These are phyloP conservation scores for Dinothrombium tinctorium DNA, from an alignment of 1,140 invertebrate genomes.

Conservation along the genomic window DNA sequence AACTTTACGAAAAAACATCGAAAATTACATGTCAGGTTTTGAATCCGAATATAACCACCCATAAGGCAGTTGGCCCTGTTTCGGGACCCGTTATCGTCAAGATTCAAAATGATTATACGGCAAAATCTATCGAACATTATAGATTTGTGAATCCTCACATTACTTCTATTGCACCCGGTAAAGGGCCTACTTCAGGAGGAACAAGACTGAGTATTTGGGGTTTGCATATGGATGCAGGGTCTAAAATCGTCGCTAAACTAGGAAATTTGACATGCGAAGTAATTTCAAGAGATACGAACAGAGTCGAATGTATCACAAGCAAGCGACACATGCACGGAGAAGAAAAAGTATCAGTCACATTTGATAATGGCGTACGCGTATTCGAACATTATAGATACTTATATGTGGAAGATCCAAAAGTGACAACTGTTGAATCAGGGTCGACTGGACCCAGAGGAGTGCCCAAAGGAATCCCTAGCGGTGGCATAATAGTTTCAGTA, in stretches of 20 bases:
- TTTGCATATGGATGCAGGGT: conserved; percentile 79
- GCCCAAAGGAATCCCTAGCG: conserved; percentile 25
- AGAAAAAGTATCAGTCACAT: conserved; percentile 52
- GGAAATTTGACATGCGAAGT: conserved; percentile 64
- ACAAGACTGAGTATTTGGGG: conserved; percentile 70
- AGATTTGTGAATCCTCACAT: conserved; percentile 41
- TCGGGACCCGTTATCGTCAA: conserved; percentile 34
- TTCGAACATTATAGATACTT: conserved; percentile 49
- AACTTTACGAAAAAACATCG: conserved; percentile 54
- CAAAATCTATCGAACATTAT: conserved; percentile 33
- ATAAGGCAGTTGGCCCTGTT: conserved; percentile 1
- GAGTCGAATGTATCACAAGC: conserved; percentile 61
- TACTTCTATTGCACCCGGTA: conserved; percentile 51
- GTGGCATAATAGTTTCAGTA: conserved; percentile 69
- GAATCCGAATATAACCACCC: conserved; percentile 30
- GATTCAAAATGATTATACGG: conserved; percentile 56
- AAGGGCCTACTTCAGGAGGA: conserved; percentile 77
- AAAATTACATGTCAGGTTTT: conserved; percentile 65
- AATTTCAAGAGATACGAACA: conserved; percentile 38
- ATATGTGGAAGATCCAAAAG: conserved; percentile 72
- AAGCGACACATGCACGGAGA: conserved; percentile 34
- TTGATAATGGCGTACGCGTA: conserved; percentile 47
- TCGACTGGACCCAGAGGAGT: conserved; percentile 10
- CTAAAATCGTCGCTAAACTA: conserved; percentile 64
- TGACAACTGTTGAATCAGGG: conserved; percentile 25